These are phyloP conservation scores for Marcusenius ussheri DNA, from an alignment of 2,113 vertebrate species.

Conservation along the genomic window DNA sequence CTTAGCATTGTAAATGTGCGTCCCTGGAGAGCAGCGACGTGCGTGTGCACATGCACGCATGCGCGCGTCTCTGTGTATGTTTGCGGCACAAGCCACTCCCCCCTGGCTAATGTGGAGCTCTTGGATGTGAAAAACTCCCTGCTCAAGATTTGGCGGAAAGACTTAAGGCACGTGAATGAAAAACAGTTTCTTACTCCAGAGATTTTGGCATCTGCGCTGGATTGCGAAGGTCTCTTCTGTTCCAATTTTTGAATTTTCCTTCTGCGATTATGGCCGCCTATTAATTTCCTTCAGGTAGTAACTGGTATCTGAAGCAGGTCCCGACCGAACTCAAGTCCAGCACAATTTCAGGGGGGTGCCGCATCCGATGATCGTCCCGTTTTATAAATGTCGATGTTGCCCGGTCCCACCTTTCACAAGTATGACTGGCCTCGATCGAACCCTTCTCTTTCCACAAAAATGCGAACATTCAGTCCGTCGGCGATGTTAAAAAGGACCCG, in stretches of 20 bases:
- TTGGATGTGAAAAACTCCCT: background rate
- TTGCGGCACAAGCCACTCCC: background rate
- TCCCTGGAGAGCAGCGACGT: slow-evolving; percentile 15
- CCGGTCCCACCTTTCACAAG: background rate
- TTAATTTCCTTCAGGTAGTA: background rate
- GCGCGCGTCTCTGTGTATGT: background rate
- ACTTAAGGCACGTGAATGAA: slow-evolving; percentile 3
- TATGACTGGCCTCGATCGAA: background rate
- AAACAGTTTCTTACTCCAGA: background rate
- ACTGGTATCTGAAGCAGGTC: too few relatives aligned
- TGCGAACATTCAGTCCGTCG: background rate
- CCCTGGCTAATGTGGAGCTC: background rate
- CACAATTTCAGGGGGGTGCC: too few relatives aligned
- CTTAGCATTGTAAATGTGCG: slow-evolving; percentile 42
- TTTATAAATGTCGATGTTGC: background rate
- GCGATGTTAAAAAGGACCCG: background rate
- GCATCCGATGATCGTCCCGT: too few relatives aligned
- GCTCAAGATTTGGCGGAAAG: background rate
- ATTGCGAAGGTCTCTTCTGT: background rate
- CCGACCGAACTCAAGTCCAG: too few relatives aligned
- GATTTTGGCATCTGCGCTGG: background rate
- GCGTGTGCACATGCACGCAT: background rate
- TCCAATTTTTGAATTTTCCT: background rate
- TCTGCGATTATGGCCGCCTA: background rate
- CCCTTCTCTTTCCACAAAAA: background rate